Percentiles rank a stretch among this genome's conserved stretches.
Conservation (phyloP, 1,140 invertebrate species). For the Zaprionus inermis region DNA sequence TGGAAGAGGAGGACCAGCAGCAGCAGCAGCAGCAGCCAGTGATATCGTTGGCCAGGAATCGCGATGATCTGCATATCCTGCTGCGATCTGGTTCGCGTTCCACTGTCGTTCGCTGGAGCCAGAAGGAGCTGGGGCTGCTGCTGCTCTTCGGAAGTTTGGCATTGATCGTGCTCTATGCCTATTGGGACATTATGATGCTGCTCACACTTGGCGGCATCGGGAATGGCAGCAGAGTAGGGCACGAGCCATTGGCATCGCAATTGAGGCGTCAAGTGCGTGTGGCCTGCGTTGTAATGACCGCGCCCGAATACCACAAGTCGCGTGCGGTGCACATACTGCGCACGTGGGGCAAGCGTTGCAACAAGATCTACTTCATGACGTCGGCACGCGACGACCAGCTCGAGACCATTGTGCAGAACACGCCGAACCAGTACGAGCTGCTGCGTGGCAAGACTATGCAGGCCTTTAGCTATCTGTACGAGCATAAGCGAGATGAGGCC, state of each 20-base stretch:
- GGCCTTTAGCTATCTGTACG: conserved; percentile 94
- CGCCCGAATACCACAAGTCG: conserved; percentile 93
- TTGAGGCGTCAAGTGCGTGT: conserved; percentile 88
- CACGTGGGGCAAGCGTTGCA: conserved; percentile 97
- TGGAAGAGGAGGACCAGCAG: conserved; percentile 27
- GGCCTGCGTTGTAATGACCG: conserved; percentile 97
- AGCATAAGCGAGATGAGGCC: conserved; percentile 90
- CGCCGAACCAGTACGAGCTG: conserved; percentile 93
- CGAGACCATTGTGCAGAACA: conserved; percentile 86
- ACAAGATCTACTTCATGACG: conserved; percentile 95
- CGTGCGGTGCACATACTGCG: conserved; percentile 95
- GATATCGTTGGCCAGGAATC: not conserved
- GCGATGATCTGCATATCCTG: conserved; percentile 15
- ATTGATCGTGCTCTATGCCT: conserved; percentile 42
- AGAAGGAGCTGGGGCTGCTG: conserved; percentile 20
- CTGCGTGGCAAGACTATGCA: conserved; percentile 98
- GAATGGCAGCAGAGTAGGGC: not conserved
- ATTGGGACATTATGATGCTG: conserved; percentile 60
- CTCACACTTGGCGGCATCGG: not conserved
- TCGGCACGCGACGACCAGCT: conserved; percentile 87
- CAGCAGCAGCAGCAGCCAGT: conserved; percentile 18
- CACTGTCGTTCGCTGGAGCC: conserved; percentile 15
- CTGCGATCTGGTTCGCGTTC: not conserved
- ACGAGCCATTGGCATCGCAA: conserved; percentile 38
- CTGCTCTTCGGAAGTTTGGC: conserved; percentile 7